A percentile compares a stretch with the other conserved stretches of the same genome.
Conservation (phyloP, 2,113 vertebrate genomes). For the Maccullochella peelii region DNA sequence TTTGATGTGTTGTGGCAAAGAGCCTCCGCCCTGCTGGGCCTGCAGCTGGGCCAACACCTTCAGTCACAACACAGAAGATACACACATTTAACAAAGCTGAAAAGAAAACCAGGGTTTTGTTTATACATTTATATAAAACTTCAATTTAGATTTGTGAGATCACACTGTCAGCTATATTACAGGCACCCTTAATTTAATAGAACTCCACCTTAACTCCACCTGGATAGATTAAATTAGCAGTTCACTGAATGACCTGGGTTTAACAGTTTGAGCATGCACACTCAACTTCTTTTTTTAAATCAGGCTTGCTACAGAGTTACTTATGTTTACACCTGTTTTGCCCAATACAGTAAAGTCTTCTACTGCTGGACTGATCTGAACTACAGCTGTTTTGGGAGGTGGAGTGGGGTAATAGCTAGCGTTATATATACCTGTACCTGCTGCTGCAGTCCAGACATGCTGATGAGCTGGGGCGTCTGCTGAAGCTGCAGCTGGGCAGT, state of each 20-base stretch:
- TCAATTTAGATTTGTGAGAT: background rate
- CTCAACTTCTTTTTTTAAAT: background rate
- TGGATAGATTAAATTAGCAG: background rate
- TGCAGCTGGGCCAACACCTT: constrained; percentile 89
- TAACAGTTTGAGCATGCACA: background rate
- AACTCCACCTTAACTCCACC: background rate
- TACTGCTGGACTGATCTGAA: background rate
- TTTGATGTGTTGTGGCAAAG: constrained; percentile 89
- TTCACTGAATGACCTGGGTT: background rate
- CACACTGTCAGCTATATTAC: background rate
- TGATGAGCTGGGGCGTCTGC: constrained; percentile 88
- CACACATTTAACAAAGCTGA: constrained; percentile 5
- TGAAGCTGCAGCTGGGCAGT: constrained; percentile 86
- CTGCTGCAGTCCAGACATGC: constrained; percentile 89
- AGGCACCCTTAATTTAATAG: background rate
- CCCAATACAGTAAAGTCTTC: background rate
- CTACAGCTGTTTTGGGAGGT: background rate
- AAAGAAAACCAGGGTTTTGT: background rate
- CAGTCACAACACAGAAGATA: constrained; percentile 26
- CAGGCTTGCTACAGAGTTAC: background rate
- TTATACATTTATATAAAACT: background rate
- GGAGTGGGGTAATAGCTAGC: background rate
- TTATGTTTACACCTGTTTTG: background rate
- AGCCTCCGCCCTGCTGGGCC: constrained; percentile 87
- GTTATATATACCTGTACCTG: constrained; percentile 83